phyloP scores from a whole-genome alignment of 2,888 invertebrate species.

The Lacanobia wlatinum region DNA sequence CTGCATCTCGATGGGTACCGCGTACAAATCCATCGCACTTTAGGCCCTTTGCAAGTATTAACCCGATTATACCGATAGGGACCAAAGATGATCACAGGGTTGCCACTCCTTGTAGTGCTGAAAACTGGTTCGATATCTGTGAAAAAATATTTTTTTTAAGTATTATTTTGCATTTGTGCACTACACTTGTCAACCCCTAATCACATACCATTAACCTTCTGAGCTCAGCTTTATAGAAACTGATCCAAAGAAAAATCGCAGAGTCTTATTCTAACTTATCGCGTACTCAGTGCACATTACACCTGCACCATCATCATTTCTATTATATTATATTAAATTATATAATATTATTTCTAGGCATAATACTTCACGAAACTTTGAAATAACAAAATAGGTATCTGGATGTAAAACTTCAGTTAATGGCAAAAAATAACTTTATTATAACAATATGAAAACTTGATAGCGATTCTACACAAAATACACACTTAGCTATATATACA shows the following conservation, averaged over 20 bases:
- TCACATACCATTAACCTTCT: not conserved
- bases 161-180: not conserved
- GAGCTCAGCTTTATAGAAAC: not conserved
- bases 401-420: not conserved
- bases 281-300: too few relatives aligned
- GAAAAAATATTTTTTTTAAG: not conserved
- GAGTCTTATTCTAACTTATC: too few relatives aligned
- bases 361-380: too few relatives aligned
- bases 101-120: constrained; percentile 12
- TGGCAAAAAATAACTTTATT: not conserved
- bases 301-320: too few relatives aligned
- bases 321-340: too few relatives aligned
- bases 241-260: not conserved
- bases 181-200: not conserved
- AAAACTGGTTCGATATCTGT: constrained; percentile 14
- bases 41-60: constrained; percentile 45
- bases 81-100: constrained; percentile 26
- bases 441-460: not conserved
- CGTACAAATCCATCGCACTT: constrained; percentile 62
- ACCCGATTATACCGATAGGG: constrained; percentile 37
- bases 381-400: not conserved
- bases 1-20: constrained; percentile 27
- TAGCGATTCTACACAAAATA: not conserved
- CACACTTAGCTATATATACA: not conserved
- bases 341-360: too few relatives aligned